phyloP scores from a whole-genome alignment of 2,888 invertebrate genomes.

The Drosophila mimica region DNA sequence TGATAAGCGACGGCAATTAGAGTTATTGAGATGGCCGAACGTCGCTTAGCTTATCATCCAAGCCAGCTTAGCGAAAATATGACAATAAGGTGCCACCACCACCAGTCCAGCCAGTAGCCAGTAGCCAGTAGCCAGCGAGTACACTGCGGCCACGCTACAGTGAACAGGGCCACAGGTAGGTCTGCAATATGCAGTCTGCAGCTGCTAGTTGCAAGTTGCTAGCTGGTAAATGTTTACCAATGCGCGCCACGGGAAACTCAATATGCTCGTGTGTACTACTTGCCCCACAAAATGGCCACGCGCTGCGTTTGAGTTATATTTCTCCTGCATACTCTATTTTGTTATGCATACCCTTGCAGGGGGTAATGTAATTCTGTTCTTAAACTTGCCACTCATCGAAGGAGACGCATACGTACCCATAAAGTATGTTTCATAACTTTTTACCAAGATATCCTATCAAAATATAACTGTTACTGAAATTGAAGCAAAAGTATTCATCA shows the following conservation, averaged over 20 bases:
- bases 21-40: constrained; percentile 64
- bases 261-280: constrained; percentile 55
- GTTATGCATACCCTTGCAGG: background rate
- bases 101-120: background rate
- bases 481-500: background rate
- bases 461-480: background rate
- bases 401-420: background rate
- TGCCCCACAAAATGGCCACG: constrained; percentile 58
- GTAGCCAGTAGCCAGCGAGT: background rate
- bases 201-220: no score
- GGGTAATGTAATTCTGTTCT: constrained; percentile 16
- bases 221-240: constrained; percentile 67
- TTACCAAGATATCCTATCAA: background rate
- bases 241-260: constrained; percentile 74
- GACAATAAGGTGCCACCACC: constrained; percentile 44
- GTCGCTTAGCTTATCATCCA: constrained; percentile 56
- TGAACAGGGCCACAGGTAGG: constrained; percentile 25
- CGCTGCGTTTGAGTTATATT: constrained; percentile 52
- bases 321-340: constrained; percentile 5
- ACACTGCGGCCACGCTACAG: constrained; percentile 34
- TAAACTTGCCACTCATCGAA: background rate
- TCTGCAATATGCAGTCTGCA: background rate
- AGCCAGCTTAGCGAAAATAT: constrained; percentile 53
- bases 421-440: background rate
- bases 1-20: constrained; percentile 73